Base-by-base conservation (phyloP, 35 echinoderm and acorn worm species). In the Amphiura filiformis region DNA sequence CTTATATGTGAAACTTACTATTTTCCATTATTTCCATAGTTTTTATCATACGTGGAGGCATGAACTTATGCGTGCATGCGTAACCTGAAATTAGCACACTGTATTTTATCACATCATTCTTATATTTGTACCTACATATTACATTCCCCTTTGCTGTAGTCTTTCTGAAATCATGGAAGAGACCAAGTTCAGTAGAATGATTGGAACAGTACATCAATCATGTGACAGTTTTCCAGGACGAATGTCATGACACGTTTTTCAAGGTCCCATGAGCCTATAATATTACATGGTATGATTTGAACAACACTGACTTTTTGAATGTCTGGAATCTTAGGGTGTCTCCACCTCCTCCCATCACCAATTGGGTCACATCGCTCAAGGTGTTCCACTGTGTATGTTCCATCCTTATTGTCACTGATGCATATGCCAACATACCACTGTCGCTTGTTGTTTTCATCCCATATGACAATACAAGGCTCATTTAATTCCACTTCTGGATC, bases 261-360 rank as follows among this genome's bases (percentile, higher is more conserved):
- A 28, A 77, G 75, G 34, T 77, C 75, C 75, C 75, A 77, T 77
- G 75, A 77, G 4, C 75, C 75, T 9, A 77, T 35, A 77, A 77
- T 77, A 23, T 77, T 77, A n/a, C 75, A 77, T 77, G 75, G 75
- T 77, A 77, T 77, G 26, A 77, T 77, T 77, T 77, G 75, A 3
- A 77, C 4, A 7, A n/a, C 34, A 77, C 75, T 77, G 5, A 77
- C 75, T 9, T 5, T 77, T 47, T 81, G 79, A 15, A 81, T 81
- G 79, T 81, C 79, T 13, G 13, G 79, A 4, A 14, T 3, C 7
- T 81, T 35, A 4, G 79, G 79, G 35, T 81, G 35, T 39, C n/a
- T 81, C 79, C 79, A 81, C 7, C 18, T 2, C 17, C 4, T 9
- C 17, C 41, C 41, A 47, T 47, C 41, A 47, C 17, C 17, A n/a